Conservation (phyloP, 2,113 vertebrate genomes). For the Grus americana region DNA sequence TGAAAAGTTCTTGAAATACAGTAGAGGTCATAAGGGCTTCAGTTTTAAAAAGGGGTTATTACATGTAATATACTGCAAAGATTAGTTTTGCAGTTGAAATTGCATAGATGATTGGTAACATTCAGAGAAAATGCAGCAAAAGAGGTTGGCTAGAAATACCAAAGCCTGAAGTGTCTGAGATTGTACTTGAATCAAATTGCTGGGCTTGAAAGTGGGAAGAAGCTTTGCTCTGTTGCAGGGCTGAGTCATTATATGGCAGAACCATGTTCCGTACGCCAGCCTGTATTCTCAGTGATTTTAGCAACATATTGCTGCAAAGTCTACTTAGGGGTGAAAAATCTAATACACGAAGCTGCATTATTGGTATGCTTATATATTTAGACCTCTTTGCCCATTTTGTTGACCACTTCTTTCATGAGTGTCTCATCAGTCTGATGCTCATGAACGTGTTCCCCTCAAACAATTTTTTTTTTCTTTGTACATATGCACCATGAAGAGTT, state of each 20-base stretch:
- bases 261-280: not conserved
- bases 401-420: not conserved
- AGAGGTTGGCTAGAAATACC: constrained; percentile 54
- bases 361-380: not conserved
- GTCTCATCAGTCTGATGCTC: not conserved
- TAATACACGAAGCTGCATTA: not conserved
- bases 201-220: constrained; percentile 56
- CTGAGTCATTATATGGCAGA: constrained; percentile 6
- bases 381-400: not conserved
- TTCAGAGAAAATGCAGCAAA: constrained; percentile 55
- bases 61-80: constrained; percentile 63
- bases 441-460: not conserved
- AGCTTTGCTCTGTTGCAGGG: constrained; percentile 15
- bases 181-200: constrained; percentile 65
- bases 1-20: constrained; percentile 47
- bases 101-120: constrained; percentile 67
- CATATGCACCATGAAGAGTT: not conserved
- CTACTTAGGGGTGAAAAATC: not conserved
- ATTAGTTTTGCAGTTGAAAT: constrained; percentile 74
- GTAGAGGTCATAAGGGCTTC: constrained; percentile 44
- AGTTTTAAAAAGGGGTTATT: constrained; percentile 56
- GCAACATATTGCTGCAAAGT: not conserved
- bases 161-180: constrained; percentile 59
- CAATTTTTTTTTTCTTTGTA: not conserved
- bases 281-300: constrained; percentile 11